Percentiles rank a stretch among this genome's conserved stretches.
These are phyloP conservation scores for Cyphomyrus discorhynchus DNA, from an alignment of 2,113 vertebrate genomes.

Conservation along the genomic window DNA sequence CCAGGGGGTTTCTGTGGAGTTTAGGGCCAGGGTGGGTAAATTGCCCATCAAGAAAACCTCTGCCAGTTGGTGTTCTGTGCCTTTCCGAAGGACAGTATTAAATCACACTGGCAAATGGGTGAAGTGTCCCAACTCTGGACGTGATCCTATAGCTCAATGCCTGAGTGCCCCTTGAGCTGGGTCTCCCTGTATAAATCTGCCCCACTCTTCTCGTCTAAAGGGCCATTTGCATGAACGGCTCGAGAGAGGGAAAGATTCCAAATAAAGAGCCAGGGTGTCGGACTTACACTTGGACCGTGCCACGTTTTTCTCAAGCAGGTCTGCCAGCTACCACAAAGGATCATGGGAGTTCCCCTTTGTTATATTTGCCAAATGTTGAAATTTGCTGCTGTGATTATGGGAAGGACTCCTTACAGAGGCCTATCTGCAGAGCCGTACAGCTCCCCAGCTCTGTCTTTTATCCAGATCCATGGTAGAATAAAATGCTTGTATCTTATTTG, in stretches of 20 bases:
- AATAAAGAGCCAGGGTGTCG: constrained; percentile 60
- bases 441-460: neutral
- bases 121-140: constrained; percentile 45
- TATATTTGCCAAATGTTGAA: constrained; percentile 29
- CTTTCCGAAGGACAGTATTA: constrained; percentile 40
- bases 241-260: constrained; percentile 49
- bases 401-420: neutral
- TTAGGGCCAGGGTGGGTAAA: neutral
- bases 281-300: constrained; percentile 49
- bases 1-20: neutral
- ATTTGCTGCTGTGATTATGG: neutral
- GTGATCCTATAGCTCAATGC: constrained; percentile 53
- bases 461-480: neutral
- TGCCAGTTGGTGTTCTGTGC: constrained; percentile 29
- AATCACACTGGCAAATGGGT: constrained; percentile 40
- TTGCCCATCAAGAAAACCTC: neutral
- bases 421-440: neutral
- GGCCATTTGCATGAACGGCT: constrained; percentile 49
- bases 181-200: constrained; percentile 55
- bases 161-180: constrained; percentile 45
- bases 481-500: neutral
- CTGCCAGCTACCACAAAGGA: constrained; percentile 41
- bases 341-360: constrained; percentile 48
- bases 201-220: constrained; percentile 46
- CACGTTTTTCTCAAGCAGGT: constrained; percentile 49